Conservation (phyloP, 2,113 vertebrate species). For the Bathybates hornii region DNA sequence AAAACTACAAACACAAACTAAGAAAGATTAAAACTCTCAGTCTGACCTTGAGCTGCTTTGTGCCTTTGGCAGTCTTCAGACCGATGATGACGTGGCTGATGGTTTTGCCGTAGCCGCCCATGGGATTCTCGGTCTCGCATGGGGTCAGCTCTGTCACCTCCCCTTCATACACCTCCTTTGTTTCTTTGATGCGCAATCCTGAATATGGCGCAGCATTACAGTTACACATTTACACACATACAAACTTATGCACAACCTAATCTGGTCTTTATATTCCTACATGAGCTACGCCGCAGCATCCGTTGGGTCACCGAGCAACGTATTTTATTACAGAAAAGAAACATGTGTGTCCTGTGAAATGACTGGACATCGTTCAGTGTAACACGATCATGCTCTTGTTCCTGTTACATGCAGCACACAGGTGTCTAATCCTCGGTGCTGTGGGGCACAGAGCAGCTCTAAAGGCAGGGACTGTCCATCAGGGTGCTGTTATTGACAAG, state of each 20-base stretch:
- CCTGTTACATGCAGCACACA: slow-evolving; percentile 19
- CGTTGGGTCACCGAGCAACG: neutral
- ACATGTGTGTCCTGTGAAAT: slow-evolving; percentile 9
- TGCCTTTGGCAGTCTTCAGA: slow-evolving; percentile 95
- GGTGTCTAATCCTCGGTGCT: slow-evolving; percentile 24
- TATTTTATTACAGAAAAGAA: slow-evolving; percentile 7
- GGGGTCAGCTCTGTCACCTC: slow-evolving; percentile 97
- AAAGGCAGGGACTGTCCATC: slow-evolving; percentile 61
- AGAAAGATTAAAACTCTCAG: neutral
- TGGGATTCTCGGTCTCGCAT: slow-evolving; percentile 97
- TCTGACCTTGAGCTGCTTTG: slow-evolving; percentile 92
- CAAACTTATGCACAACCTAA: slow-evolving; percentile 4
- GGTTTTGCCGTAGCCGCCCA: slow-evolving; percentile 97
- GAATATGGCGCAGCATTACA: neutral
- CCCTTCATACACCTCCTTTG: slow-evolving; percentile 98
- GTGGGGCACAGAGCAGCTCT: slow-evolving; percentile 12
- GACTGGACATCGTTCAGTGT: slow-evolving; percentile 4
- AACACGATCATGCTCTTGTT: slow-evolving; percentile 31
- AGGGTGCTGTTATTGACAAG: slow-evolving; percentile 57
- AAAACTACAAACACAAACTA: neutral
- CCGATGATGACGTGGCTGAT: slow-evolving; percentile 97
- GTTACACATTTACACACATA: slow-evolving; percentile 39
- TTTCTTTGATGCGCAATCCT: slow-evolving; percentile 97
- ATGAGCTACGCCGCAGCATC: neutral
- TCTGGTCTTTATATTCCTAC: slow-evolving; percentile 36